These are phyloP conservation scores for Cardiocondyla obscurior DNA, from an alignment of 1,140 invertebrate species.

Conservation along the genomic window DNA sequence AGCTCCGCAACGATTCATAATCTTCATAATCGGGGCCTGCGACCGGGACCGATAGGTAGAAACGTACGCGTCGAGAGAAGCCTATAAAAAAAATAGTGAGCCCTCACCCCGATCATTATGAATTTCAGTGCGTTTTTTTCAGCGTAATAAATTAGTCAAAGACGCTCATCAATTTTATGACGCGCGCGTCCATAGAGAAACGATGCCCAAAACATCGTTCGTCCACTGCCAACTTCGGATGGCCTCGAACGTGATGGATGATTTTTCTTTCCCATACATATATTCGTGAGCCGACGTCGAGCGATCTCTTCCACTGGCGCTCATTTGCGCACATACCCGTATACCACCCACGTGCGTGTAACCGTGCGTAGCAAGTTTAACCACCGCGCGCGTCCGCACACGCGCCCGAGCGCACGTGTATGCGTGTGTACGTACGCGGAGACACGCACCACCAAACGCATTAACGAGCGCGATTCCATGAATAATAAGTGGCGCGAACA, in stretches of 20 bases:
- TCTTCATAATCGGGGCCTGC: constrained; percentile 18
- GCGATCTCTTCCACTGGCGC: constrained; percentile 63
- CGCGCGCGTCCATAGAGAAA: constrained; percentile 76
- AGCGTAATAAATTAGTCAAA: constrained; percentile 82
- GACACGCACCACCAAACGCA: constrained; percentile 52
- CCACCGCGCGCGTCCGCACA: background rate
- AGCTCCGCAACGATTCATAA: constrained; percentile 6
- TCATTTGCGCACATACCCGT: constrained; percentile 69
- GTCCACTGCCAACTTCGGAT: constrained; percentile 76
- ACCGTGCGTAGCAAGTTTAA: constrained; percentile 34
- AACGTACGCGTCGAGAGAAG: constrained; percentile 31
- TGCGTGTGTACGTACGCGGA: background rate
- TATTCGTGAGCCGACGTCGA: constrained; percentile 47
- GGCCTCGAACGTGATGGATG: constrained; percentile 83
- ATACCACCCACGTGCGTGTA: constrained; percentile 69
- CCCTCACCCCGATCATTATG: constrained; percentile 75
- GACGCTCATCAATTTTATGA: constrained; percentile 82
- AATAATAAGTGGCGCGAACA: constrained; percentile 67
- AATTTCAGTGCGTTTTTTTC: constrained; percentile 79
- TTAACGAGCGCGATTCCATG: constrained; percentile 63
- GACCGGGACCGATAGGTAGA: background rate
- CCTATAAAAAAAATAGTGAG: constrained; percentile 35
- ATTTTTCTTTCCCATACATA: constrained; percentile 78
- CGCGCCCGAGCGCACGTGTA: background rate
- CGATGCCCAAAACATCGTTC: constrained; percentile 79